phyloP scores from a whole-genome alignment of 2,113 vertebrate species.

The Oncorhynchus tshawytscha region DNA sequence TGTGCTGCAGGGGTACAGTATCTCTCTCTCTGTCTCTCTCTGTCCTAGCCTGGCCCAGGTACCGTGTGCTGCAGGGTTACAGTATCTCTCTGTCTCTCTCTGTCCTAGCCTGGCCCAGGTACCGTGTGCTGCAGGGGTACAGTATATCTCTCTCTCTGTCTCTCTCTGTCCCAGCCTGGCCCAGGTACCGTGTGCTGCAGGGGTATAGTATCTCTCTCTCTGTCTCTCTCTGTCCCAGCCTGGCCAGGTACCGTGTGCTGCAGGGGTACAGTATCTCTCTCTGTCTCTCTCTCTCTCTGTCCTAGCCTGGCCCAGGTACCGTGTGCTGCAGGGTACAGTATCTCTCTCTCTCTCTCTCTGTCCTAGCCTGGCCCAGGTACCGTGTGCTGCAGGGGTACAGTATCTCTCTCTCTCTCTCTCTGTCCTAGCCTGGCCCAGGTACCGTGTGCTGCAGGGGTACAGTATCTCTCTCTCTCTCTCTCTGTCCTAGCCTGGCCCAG shows the following conservation, averaged over 20 bases:
- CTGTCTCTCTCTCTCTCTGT: constrained; percentile 49
- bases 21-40: not conserved
- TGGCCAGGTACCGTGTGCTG: constrained; percentile 64
- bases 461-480: not conserved
- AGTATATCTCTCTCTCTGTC: too few species aligned
- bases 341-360: too few species aligned
- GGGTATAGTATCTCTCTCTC: constrained; percentile 7
- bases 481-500: constrained; percentile 85
- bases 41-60: not conserved
- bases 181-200: too few species aligned
- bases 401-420: constrained; percentile 20
- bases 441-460: constrained; percentile 68
- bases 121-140: too few species aligned
- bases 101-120: constrained; percentile 13
- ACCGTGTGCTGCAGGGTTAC: not conserved
- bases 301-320: too few species aligned
- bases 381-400: not conserved
- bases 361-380: too few species aligned
- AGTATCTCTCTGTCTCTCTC: constrained; percentile 34
- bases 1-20: constrained; percentile 58
- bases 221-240: not conserved
- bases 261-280: constrained; percentile 16
- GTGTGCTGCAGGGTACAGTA: too few species aligned
- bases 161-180: too few species aligned
- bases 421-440: too few species aligned